phyloP scores from a whole-genome alignment of 1,140 invertebrate genomes.

The Brachionus paranguensis region DNA sequence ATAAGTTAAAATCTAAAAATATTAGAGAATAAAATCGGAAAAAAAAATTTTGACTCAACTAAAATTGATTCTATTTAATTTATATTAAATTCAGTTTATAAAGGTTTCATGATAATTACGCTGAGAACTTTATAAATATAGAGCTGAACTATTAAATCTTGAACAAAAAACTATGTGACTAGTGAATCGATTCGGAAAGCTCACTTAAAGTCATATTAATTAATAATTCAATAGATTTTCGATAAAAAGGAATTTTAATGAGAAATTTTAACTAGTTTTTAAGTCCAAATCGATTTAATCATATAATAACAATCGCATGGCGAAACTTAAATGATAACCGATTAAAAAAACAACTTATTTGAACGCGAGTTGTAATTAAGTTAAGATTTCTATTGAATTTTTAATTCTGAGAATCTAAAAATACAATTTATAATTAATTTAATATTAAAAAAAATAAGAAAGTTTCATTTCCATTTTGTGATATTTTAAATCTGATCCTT shows the following conservation, averaged over 20 bases:
- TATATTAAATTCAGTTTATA: not conserved
- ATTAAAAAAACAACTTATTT: not conserved
- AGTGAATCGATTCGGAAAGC: not conserved
- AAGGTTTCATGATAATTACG: not conserved
- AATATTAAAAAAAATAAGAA: not conserved
- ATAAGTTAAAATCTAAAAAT: too few relatives aligned
- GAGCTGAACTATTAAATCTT: not conserved
- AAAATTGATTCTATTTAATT: not conserved
- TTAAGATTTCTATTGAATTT: not conserved
- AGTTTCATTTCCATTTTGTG: not conserved
- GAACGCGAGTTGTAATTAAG: not conserved
- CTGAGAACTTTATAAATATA: not conserved
- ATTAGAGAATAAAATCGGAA: too few relatives aligned
- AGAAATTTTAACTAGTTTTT: not conserved
- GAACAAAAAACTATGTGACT: not conserved
- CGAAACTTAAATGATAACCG: not conserved
- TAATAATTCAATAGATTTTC: not conserved
- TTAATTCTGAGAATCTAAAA: not conserved
- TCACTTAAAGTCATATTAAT: not conserved
- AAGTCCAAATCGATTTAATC: not conserved
- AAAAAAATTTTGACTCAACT: too few relatives aligned
- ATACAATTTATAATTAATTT: not conserved
- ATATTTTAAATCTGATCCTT: not conserved
- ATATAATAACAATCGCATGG: not conserved
- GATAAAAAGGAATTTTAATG: not conserved